Base-by-base conservation (phyloP, 2,888 invertebrate species). In the Dasysyrphus tricinctus region DNA sequence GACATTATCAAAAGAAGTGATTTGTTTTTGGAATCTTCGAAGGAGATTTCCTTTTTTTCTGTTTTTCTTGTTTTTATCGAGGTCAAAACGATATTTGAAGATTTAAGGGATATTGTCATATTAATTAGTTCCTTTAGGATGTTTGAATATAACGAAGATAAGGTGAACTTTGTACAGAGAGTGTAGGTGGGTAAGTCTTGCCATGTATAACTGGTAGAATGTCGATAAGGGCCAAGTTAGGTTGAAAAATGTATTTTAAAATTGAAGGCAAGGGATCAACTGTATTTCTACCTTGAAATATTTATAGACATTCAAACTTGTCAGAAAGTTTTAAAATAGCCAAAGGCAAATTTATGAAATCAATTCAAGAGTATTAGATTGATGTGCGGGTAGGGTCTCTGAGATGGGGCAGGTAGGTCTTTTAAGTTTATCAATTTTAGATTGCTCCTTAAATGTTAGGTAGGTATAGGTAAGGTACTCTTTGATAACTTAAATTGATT, bases 111-210 rank as follows among this genome's bases (percentile, higher is more conserved):
- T 63, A 34, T 61, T 61, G 73, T 34, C 37, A 24, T 29, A 47
- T 74, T 74, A 74, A 74, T 74, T 74, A 61, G 63, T 39, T 74
- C 74, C 42, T 39, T 42, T 24, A 51, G 63, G 61, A 32, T 47
- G 49, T 67, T 61, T 14, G 61, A 14, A 61, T 16, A 61, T 16
- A 57, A 16, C 24, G n/a, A 42, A 61, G 61, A 42, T 42, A 61
- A 61, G 42, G 29, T 4, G 3, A 34, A 34, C 57, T 34, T 34
- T 57, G 1, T 34, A 56, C 0, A 9, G 3, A 56, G 8, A 32
- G 12, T 11, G 39, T 44, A 44, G 44, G 44, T 44, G 19, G 19
- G 57, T 7, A 37, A 32, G 56, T 29, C 29, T 14, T 56, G 32
- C 24, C 24, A 24, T 24, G 24, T n/a, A 24, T 24, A 24, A 44